Evolutionary conservation across 2,888 invertebrate species (phyloP).

Genomic region (Argynnis bischoffii): DNA sequence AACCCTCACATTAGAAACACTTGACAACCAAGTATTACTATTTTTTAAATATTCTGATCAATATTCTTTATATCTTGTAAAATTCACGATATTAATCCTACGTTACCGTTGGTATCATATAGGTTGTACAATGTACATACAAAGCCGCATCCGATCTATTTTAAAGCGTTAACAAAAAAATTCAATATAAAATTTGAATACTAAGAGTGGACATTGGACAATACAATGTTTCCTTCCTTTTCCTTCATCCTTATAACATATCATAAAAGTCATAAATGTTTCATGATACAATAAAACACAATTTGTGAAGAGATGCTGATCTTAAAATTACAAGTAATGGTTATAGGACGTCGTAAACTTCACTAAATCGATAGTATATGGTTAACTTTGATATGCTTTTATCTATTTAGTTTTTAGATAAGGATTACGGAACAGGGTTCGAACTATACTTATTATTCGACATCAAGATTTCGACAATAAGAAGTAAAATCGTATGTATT

Average conservation of each 20-base stretch:
- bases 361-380: slow-evolving; percentile 58
- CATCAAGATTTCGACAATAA: background rate
- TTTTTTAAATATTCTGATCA: too few relatives aligned
- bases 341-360: slow-evolving; percentile 65
- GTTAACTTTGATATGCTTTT: slow-evolving; percentile 61
- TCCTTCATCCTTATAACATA: slow-evolving; percentile 50
- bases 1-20: too few relatives aligned
- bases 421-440: slow-evolving; percentile 42
- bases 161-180: background rate
- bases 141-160: too few relatives aligned
- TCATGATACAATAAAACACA: slow-evolving; percentile 70
- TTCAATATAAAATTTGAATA: slow-evolving; percentile 1
- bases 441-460: background rate
- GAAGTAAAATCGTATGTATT: slow-evolving; percentile 3
- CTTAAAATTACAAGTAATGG: slow-evolving; percentile 68
- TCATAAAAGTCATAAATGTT: slow-evolving; percentile 60
- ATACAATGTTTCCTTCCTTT: slow-evolving; percentile 47
- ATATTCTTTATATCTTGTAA: too few relatives aligned
- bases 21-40: too few relatives aligned
- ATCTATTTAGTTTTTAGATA: slow-evolving; percentile 55
- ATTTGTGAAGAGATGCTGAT: slow-evolving; percentile 68
- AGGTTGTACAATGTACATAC: too few relatives aligned
- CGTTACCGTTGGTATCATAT: too few relatives aligned
- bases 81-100: too few relatives aligned
- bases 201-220: slow-evolving; percentile 48